phyloP scores from a whole-genome alignment of 2,888 invertebrate genomes.

The Athalia rosae region DNA sequence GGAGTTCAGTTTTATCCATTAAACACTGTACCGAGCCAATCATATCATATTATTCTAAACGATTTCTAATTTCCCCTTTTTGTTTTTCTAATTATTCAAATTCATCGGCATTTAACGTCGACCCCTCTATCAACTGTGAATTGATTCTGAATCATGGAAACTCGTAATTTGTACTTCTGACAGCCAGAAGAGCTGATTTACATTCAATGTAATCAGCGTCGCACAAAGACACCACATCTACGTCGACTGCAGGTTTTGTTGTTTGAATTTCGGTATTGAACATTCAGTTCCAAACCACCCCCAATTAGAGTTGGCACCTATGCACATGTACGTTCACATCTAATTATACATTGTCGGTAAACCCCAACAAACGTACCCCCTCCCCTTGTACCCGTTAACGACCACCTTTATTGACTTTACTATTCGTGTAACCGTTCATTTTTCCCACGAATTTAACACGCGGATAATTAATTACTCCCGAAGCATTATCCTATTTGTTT shows the following conservation, averaged over 20 bases:
- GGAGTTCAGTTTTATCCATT: too few species aligned
- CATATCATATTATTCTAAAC: too few species aligned
- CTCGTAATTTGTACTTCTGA: slow-evolving; percentile 13
- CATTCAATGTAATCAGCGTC: slow-evolving; percentile 19
- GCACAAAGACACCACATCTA: slow-evolving; percentile 20
- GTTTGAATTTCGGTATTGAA: slow-evolving; percentile 18
- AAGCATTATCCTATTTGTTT: too few species aligned
- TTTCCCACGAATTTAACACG: neutral
- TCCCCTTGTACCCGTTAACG: neutral
- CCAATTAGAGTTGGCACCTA: neutral
- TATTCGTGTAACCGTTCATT: neutral
- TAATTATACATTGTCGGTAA: neutral
- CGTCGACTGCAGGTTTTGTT: neutral
- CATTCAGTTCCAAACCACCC: slow-evolving; percentile 2
- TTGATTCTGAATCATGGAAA: slow-evolving; percentile 7
- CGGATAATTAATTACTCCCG: too few species aligned
- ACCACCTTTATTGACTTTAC: slow-evolving; percentile 19
- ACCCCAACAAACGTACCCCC: neutral
- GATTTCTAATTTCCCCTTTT: too few species aligned
- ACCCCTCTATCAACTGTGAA: too few species aligned
- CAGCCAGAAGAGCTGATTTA: slow-evolving; percentile 6
- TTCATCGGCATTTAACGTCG: too few species aligned
- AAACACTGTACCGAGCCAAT: too few species aligned
- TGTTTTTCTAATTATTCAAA: too few species aligned
- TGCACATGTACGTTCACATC: neutral